phyloP scores from a whole-genome alignment of 2,888 invertebrate genomes.

The Harpagoxenus sublaevis region DNA sequence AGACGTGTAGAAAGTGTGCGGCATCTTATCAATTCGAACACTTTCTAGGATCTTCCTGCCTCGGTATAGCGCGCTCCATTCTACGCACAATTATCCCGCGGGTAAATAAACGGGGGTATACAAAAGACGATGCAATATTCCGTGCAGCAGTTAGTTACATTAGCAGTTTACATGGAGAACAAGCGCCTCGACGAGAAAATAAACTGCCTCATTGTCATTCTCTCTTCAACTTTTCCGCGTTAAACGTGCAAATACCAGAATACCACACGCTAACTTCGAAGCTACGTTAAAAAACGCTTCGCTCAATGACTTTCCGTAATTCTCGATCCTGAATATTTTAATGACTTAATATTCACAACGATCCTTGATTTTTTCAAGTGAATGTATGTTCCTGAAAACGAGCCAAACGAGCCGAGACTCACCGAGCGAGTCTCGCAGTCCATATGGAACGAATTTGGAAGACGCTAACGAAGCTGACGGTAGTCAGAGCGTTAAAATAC shows the following conservation, averaged over 20 bases:
- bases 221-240: neutral
- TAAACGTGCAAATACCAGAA: neutral
- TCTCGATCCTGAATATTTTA: neutral
- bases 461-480: neutral
- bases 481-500: neutral
- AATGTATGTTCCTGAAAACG: neutral
- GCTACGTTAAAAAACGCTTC: neutral
- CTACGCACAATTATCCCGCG: constrained; percentile 11
- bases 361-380: neutral
- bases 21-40: constrained; percentile 50
- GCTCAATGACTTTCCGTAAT: neutral
- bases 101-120: constrained; percentile 22
- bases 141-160: neutral
- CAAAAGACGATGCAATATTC: constrained; percentile 24
- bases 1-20: constrained; percentile 46
- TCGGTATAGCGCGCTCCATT: neutral
- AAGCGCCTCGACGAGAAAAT: neutral
- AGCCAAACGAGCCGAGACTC: neutral
- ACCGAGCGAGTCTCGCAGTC: neutral
- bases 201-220: neutral
- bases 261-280: neutral
- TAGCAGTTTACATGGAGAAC: constrained; percentile 7
- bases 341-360: neutral
- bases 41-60: constrained; percentile 49
- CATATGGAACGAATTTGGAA: constrained; percentile 3